These are phyloP conservation scores for Threskiornis aethiopicus DNA, from an alignment of 2,797 vertebrate species.

Conservation along the genomic window DNA sequence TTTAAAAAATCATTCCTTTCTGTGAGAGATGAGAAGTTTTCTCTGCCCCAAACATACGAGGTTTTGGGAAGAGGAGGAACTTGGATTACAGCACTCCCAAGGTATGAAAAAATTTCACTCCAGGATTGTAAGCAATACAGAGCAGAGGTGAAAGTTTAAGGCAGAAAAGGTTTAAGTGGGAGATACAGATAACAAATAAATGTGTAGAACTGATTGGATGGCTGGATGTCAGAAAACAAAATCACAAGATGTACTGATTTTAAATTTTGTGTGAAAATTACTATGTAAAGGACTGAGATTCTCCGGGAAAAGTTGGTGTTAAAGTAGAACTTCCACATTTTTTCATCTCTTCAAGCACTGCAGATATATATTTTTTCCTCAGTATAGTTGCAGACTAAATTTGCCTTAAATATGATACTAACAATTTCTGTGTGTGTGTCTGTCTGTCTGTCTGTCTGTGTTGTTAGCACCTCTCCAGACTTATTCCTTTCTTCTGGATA, in stretches of 20 bases:
- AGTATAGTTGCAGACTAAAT: neutral
- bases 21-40: neutral
- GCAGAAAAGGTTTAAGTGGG: neutral
- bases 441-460: neutral
- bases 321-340: neutral
- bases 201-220: neutral
- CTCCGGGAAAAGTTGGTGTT: neutral
- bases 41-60: neutral
- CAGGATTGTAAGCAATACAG: neutral
- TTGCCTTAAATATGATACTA: neutral
- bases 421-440: neutral
- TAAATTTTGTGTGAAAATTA: neutral
- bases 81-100: neutral
- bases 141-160: neutral
- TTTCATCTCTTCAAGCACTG: neutral
- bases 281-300: neutral
- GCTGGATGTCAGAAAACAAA: neutral
- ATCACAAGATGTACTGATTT: neutral
- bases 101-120: neutral
- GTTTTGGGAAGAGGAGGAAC: neutral
- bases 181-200: neutral
- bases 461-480: neutral
- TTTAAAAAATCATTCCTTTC: neutral
- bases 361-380: neutral
- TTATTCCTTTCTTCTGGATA: neutral